These are phyloP conservation scores for Euphonia xanthogaster DNA, from an alignment of 2,797 vertebrate genomes.

Conservation along the genomic window DNA sequence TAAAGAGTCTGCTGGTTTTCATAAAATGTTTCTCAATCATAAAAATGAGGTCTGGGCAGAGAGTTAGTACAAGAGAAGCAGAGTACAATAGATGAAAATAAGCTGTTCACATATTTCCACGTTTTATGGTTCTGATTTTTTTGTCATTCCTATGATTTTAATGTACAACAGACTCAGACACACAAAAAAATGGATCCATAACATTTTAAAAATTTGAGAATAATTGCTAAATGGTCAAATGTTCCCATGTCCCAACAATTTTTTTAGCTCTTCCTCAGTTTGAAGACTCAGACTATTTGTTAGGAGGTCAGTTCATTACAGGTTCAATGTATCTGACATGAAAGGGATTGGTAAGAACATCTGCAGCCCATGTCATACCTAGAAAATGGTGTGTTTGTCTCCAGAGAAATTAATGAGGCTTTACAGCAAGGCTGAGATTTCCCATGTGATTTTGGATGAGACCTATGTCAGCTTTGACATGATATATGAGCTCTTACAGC, in stretches of 20 bases:
- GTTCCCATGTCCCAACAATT: neutral
- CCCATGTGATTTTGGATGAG: neutral
- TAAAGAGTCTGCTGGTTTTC: constrained; percentile 33
- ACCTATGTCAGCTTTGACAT: neutral
- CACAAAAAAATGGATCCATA: neutral
- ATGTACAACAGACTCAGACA: neutral
- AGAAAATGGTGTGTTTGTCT: neutral
- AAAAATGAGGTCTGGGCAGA: constrained; percentile 16
- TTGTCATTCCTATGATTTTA: neutral
- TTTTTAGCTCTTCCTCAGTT: neutral
- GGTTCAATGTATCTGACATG: neutral
- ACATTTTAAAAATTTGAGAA: neutral
- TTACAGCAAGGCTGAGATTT: constrained; percentile 1
- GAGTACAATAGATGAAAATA: constrained; percentile 11
- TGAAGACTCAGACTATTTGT: neutral
- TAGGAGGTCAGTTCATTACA: neutral
- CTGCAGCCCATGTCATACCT: neutral
- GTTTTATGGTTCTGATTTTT: neutral
- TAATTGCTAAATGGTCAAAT: neutral
- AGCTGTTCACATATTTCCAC: neutral
- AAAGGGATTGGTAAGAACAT: neutral
- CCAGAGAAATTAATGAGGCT: constrained; percentile 19
- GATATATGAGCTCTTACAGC: neutral
- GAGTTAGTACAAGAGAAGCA: neutral
- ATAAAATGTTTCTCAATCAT: constrained; percentile 31